These are phyloP conservation scores for Heliconius aoede DNA, from an alignment of 2,888 invertebrate genomes.

Conservation along the genomic window DNA sequence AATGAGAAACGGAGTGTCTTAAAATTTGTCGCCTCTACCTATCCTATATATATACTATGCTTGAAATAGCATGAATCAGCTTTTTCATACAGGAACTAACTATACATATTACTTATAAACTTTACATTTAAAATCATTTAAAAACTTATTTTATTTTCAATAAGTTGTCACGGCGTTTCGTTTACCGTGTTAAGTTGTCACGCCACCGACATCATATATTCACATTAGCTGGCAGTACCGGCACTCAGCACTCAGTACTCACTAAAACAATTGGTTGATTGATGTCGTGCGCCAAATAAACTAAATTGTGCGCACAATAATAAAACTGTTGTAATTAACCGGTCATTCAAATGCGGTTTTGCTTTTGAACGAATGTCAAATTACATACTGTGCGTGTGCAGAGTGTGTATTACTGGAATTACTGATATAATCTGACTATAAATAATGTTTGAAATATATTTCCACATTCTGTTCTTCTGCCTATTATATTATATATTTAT, in stretches of 20 bases:
- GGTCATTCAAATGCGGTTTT: constrained; percentile 1
- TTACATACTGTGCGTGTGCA: background rate
- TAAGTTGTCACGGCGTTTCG: constrained; percentile 50
- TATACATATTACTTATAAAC: background rate
- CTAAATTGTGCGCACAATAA: constrained; percentile 20
- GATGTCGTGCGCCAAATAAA: constrained; percentile 13
- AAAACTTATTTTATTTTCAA: constrained; percentile 36
- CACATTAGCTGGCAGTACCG: constrained; percentile 1
- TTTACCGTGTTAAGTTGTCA: constrained; percentile 46
- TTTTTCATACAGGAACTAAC: too few species aligned
- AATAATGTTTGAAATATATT: background rate
- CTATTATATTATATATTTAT: too few species aligned
- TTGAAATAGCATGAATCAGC: too few species aligned
- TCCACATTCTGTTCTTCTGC: background rate
- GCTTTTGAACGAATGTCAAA: constrained; percentile 1
- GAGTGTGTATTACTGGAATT: background rate
- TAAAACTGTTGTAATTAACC: constrained; percentile 17
- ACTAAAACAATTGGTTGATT: constrained; percentile 20
- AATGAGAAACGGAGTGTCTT: too few species aligned
- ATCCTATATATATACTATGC: too few species aligned
- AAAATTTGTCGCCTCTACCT: too few species aligned
- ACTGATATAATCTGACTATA: background rate
- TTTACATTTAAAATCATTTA: background rate
- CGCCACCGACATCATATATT: constrained; percentile 23
- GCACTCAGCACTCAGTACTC: background rate